Evolutionary conservation across 2,888 invertebrate species (phyloP), one percentile per base, ranked within the genome.

Genomic region (Nemotelus pantherinus): DNA sequence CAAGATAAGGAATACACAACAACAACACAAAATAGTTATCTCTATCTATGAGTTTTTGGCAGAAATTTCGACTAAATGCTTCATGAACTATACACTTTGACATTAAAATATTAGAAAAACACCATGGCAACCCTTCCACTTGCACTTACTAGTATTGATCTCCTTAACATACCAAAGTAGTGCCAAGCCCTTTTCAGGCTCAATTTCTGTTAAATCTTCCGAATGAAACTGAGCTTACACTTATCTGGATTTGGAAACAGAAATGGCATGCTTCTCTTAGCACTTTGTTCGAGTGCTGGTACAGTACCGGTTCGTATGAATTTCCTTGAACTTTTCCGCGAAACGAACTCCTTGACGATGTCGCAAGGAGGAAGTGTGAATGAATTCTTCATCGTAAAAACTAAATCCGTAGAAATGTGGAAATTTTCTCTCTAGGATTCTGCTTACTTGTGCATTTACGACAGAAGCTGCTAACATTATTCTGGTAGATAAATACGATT

Each of bases 211-310:
- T 71, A 53, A 71, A 71, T 71, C 71, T 71, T 71, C 57, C 55
- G 67, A 50, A 68, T 57, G 71, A 44, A 45, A 71, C 55, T 71
- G 43, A 71, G 44, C 57, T 41, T 44, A 71, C 57, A 44, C 71
- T 71, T 71, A 71, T 71, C 71, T 57, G n/a, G 71, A 71, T 71
- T 71, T 71, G 44, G 57, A 71, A 57, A 71, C 71, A 57, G 57
- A 47, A 57, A 71, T 44, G 71, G 57, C 71, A 71, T 71, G 41
- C 10, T 57, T n/a, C 10, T 44, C 2, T 6, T 9, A 3, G 4
- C 55, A 50, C 41, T 55, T 9, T 71, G 1, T 45, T 65, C 10
- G 44, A 6, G 10, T n/a, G 4, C 25, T 25, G 41, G 60, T 43
- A 50, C 60, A 60, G 60, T 41, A 7, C 5, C 60, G 39, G 67